Base-by-base conservation (phyloP, 2,113 vertebrate species). In the Rana temporaria region DNA sequence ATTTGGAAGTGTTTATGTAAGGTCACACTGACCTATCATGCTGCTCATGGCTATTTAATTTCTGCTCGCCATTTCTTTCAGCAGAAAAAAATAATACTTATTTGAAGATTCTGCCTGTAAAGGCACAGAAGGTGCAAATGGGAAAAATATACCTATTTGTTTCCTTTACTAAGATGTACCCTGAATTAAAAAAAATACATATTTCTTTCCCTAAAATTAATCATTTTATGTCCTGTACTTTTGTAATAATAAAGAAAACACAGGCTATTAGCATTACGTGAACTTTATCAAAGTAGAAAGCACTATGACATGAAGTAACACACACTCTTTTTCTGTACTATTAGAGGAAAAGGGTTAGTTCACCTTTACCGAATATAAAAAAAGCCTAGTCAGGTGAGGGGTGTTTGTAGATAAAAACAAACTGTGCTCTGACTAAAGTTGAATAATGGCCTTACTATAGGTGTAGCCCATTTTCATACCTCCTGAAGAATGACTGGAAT, bases 1-100 rank as follows among this genome's bases (percentile, higher is more conserved):
- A 66, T 81, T 63, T 66, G 59, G 34, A n/a, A 20, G 18, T 85
- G 17, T 38, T 63, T 81, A 68, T 85, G 26, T 34, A 70, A 85
- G 64, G 73, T 1, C 52, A 7, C 63, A 12, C 3, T 62, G 59
- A 59, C 16, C 66, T 73, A 78, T 64, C 67, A 64, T 71, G 42
- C 66, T 78, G 66, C 57, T 38, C 66, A 55, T 22, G 55, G 66
- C 74, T 38, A 78, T 56, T 78, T n/a, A 55, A 57, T 78, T 78
- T 78, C n/a, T 63, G 22, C 42, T 63, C 12, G 24, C 68, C 18
- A 42, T 62, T 79, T 84, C 57, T 84, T 24, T 84, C 38, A 48
- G 19, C 15, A 55, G 2, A 24, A n/a, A 71, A 48, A 60, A 72
- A 56, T 30, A 62, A 6, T n/a, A n/a, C 26, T 20, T 16, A 70